Conservation (phyloP, 37 sponge, comb jelly and placozoan species). For the Spongilla lacustris region DNA sequence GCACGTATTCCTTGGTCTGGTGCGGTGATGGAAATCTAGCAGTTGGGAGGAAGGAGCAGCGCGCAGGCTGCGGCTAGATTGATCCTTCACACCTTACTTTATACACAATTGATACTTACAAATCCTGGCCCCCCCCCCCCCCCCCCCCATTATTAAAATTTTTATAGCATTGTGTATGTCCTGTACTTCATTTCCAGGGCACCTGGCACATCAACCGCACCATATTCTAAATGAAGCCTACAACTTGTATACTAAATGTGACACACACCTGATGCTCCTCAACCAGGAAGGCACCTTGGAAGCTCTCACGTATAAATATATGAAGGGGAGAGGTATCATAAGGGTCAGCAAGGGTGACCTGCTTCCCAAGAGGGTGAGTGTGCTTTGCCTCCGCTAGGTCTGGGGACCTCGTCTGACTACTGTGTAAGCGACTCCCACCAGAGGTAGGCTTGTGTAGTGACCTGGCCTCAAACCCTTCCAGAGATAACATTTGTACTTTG, state of each 20-base stretch:
- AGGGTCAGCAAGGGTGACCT: neutral
- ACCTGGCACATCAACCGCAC: too few relatives aligned
- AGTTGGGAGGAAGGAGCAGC: too few relatives aligned
- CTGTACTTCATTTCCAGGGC: too few relatives aligned
- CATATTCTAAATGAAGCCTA: neutral
- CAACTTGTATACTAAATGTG: too few relatives aligned
- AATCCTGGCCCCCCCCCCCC: too few relatives aligned
- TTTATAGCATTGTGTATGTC: too few relatives aligned
- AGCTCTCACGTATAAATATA: slow-evolving; percentile 75
- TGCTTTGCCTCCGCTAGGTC: neutral
- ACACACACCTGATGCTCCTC: slow-evolving; percentile 84
- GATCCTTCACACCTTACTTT: too few relatives aligned
- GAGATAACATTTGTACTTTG: slow-evolving; percentile 35
- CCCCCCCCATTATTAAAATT: too few relatives aligned
- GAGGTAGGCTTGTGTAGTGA: neutral
- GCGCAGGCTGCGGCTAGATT: too few relatives aligned
- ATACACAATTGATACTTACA: too few relatives aligned
- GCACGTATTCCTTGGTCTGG: too few relatives aligned
- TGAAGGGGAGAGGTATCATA: slow-evolving; percentile 55
- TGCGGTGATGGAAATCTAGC: too few relatives aligned
- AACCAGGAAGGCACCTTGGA: slow-evolving; percentile 69
- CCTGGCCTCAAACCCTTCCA: neutral
- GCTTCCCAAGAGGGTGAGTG: neutral
- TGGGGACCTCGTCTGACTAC: neutral
- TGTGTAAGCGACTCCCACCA: neutral